phyloP scores from a whole-genome alignment of 37 sponge, comb jelly and placozoan species.

The Spongilla lacustris region DNA sequence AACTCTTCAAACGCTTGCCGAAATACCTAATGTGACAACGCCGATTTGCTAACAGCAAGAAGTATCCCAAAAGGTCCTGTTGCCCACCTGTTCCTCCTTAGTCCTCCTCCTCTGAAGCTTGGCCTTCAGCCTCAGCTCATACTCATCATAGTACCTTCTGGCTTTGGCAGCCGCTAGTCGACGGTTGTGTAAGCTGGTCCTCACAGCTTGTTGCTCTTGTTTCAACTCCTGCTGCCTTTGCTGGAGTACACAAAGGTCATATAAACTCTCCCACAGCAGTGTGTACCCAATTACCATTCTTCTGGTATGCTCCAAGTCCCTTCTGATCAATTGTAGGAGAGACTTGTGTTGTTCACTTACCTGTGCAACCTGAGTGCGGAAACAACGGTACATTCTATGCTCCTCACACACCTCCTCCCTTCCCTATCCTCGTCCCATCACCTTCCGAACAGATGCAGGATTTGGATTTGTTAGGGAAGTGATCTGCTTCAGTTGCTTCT shows the following conservation, averaged over 20 bases:
- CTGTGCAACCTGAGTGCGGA: conserved; percentile 50
- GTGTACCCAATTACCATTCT: conserved; percentile 40
- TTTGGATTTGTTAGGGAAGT: conserved; percentile 50
- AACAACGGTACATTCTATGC: neutral
- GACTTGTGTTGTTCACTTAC: conserved; percentile 49
- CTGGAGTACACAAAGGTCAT: conserved; percentile 5
- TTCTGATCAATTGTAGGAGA: conserved; percentile 53
- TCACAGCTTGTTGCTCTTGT: conserved; percentile 16
- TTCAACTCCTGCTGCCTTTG: conserved; percentile 16
- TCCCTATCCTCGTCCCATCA: neutral
- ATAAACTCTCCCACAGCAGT: neutral
- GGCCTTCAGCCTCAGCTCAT: conserved; percentile 60
- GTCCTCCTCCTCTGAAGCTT: conserved; percentile 71
- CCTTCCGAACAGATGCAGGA: conserved; percentile 20
- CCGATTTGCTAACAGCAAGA: neutral
- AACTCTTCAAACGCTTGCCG: conserved; percentile 68
- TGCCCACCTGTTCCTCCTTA: conserved; percentile 61
- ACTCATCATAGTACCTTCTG: conserved; percentile 69
- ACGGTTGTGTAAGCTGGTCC: neutral
- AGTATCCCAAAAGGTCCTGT: neutral
- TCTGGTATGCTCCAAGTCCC: conserved; percentile 60
- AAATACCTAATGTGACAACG: conserved; percentile 45
- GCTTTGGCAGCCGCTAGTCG: conserved; percentile 42
- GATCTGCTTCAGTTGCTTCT: conserved; percentile 77
- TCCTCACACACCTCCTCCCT: neutral